These are phyloP conservation scores for Polypterus bichir DNA, from an alignment of 2,113 vertebrate species.

Conservation along the genomic window DNA sequence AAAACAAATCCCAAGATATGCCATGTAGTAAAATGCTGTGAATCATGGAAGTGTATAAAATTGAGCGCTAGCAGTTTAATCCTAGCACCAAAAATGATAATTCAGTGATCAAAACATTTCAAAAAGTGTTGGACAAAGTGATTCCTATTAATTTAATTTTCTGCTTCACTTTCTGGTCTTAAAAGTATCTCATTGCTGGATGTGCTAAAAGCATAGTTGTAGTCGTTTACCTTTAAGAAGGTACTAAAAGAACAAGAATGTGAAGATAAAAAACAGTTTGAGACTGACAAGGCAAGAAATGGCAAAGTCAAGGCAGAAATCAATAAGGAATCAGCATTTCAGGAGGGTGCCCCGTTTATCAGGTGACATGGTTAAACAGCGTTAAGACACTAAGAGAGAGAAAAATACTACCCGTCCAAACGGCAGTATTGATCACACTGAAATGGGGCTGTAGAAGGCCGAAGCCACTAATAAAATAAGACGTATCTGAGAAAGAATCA, in stretches of 20 bases:
- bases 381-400: constrained; percentile 76
- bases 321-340: constrained; percentile 93
- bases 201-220: neutral
- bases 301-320: constrained; percentile 74
- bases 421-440: constrained; percentile 87
- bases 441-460: constrained; percentile 84
- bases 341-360: constrained; percentile 89
- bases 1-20: no score
- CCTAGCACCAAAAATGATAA: no score
- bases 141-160: no score
- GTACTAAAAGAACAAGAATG: constrained; percentile 40
- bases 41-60: no score
- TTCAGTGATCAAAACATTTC: no score
- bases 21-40: no score
- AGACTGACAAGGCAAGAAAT: constrained; percentile 66
- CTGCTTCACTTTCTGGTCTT: no score
- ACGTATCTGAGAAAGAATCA: constrained; percentile 72
- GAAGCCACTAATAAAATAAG: constrained; percentile 99
- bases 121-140: no score
- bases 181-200: neutral
- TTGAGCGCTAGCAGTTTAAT: no score
- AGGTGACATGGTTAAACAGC: constrained; percentile 84
- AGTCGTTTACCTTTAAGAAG: neutral
- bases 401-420: constrained; percentile 81
- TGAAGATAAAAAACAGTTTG: constrained; percentile 72